Percentiles rank a stretch among this genome's conserved stretches.
Evolutionary conservation across 2,113 vertebrate genomes (phyloP).

Genomic region (Corythaixoides concolor): DNA sequence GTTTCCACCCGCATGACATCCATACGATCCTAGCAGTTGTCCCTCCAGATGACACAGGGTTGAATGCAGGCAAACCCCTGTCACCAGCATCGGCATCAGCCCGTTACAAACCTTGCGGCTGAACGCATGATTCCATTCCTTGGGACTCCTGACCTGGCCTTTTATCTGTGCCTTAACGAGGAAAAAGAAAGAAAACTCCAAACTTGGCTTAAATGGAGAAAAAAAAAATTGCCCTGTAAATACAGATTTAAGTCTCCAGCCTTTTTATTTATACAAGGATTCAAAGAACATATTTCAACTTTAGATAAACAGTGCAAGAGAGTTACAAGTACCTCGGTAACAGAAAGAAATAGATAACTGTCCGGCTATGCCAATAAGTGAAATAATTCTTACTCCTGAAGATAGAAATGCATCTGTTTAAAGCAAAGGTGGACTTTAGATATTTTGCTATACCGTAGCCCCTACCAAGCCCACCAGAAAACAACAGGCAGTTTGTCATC

Average conservation of each 20-base stretch:
- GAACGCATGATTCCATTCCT: neutral
- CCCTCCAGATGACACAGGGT: fast-evolving
- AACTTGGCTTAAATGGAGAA: neutral
- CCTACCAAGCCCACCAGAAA: conserved; percentile 56
- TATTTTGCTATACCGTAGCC: conserved; percentile 36
- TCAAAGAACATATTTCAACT: conserved; percentile 70
- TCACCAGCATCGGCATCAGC: neutral
- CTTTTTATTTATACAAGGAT: conserved; percentile 79
- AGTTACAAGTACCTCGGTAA: conserved; percentile 71
- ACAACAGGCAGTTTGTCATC: conserved; percentile 65
- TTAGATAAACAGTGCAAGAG: conserved; percentile 56
- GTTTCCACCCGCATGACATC: neutral
- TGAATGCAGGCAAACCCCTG: neutral
- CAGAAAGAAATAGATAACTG: conserved; percentile 65
- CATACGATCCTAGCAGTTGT: neutral
- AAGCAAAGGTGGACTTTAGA: conserved; percentile 53
- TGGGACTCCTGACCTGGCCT: neutral
- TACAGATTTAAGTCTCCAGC: conserved; percentile 71
- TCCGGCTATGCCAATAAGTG: conserved; percentile 32
- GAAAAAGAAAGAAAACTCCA: neutral
- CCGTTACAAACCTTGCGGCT: neutral
- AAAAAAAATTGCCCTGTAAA: conserved; percentile 32
- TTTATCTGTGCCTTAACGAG: neutral
- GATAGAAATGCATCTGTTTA: conserved; percentile 55
- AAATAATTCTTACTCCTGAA: conserved; percentile 52